These are phyloP conservation scores for Dreissena rostriformis DNA, from an alignment of 1,140 invertebrate genomes.

Conservation along the genomic window DNA sequence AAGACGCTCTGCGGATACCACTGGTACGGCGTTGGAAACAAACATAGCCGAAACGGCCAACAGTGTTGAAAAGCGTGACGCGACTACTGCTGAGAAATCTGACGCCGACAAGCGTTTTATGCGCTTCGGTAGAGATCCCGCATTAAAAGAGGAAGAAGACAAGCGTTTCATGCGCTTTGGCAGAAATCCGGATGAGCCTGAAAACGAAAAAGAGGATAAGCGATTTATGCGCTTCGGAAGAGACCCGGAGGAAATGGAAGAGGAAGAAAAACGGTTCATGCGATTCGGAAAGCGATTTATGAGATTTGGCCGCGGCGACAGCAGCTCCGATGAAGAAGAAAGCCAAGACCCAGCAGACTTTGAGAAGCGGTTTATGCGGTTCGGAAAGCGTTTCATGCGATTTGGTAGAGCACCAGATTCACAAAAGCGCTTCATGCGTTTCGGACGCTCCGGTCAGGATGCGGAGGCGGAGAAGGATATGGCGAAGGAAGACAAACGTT, in stretches of 20 bases:
- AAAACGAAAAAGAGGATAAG: constrained; percentile 62
- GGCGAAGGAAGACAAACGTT: constrained; percentile 63
- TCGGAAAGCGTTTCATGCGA: constrained; percentile 68
- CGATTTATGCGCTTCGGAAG: constrained; percentile 74
- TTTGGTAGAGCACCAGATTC: constrained; percentile 55
- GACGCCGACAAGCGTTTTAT: constrained; percentile 67
- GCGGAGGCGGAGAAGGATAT: constrained; percentile 21
- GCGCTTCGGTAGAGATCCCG: constrained; percentile 66
- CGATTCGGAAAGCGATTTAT: constrained; percentile 71
- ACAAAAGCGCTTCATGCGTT: constrained; percentile 59
- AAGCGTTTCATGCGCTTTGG: constrained; percentile 70
- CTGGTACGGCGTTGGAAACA: constrained; percentile 31
- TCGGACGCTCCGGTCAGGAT: constrained; percentile 31
- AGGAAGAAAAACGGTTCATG: constrained; percentile 70
- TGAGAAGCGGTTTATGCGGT: constrained; percentile 69
- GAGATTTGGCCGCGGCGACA: constrained; percentile 59
- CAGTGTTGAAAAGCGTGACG: constrained; percentile 61
- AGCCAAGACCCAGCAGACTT: background rate
- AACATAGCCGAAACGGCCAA: constrained; percentile 30
- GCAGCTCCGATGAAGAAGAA: constrained; percentile 24
- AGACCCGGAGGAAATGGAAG: constrained; percentile 45
- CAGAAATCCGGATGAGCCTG: constrained; percentile 31
- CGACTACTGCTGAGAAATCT: constrained; percentile 24
- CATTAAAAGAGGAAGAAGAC: constrained; percentile 51
- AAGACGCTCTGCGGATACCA: constrained; percentile 57